phyloP scores from a whole-genome alignment of 2,113 vertebrate species.

The Marcusenius ussheri region DNA sequence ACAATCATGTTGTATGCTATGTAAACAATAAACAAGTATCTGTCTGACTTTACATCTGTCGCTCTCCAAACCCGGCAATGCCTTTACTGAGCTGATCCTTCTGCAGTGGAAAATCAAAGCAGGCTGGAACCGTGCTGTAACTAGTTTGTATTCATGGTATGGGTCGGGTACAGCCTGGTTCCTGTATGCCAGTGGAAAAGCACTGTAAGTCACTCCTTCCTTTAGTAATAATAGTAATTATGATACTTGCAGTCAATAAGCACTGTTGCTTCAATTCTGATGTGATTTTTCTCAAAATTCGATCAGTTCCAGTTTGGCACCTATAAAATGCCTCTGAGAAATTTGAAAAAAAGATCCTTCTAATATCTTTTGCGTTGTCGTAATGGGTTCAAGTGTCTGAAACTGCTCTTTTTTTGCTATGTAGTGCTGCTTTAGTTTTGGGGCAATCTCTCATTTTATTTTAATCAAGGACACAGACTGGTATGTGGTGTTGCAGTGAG shows the following conservation, averaged over 20 bases:
- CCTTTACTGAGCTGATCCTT: neutral
- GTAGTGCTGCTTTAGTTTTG: neutral
- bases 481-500: no score
- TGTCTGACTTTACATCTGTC: neutral
- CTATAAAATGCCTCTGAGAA: neutral
- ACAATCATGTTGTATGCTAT: neutral
- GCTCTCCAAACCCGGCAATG: neutral
- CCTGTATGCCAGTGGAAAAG: neutral
- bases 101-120: neutral
- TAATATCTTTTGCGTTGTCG: neutral
- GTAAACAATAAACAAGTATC: neutral
- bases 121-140: neutral
- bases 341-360: neutral
- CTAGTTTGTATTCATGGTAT: neutral
- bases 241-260: neutral
- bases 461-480: neutral
- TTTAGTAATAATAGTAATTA: neutral
- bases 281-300: neutral
- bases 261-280: neutral
- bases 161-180: neutral
- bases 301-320: neutral
- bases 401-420: neutral
- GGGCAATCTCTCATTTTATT: neutral
- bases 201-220: neutral
- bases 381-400: neutral